phyloP scores from a whole-genome alignment of 2,113 vertebrate species.

The Aix galericulata region DNA sequence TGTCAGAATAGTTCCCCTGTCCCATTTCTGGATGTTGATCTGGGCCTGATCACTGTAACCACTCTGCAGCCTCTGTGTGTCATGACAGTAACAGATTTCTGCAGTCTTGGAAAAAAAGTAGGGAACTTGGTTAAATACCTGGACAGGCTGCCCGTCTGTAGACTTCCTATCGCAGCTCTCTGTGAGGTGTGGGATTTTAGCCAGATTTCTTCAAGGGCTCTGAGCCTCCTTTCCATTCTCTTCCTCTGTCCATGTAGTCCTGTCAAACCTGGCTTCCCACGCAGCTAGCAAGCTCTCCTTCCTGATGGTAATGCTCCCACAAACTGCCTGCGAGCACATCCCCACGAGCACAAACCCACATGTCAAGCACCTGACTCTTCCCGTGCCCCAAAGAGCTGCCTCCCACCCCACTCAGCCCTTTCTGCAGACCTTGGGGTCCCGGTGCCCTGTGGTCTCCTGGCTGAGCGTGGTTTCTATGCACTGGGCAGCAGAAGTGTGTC shows the following conservation, averaged over 20 bases:
- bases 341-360: background rate
- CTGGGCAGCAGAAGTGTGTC: background rate
- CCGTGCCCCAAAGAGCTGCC: background rate
- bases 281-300: background rate
- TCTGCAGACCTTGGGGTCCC: background rate
- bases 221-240: background rate
- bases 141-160: background rate
- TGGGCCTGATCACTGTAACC: fast-evolving
- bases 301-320: fast-evolving
- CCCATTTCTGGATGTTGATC: background rate
- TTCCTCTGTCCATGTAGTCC: background rate
- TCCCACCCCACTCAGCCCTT: fast-evolving
- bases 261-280: background rate
- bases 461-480: background rate
- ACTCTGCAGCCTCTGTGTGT: background rate
- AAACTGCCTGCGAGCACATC: background rate
- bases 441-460: background rate
- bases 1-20: background rate
- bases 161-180: background rate
- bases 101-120: background rate
- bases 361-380: no score
- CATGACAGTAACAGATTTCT: background rate
- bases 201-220: background rate
- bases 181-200: background rate
- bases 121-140: background rate